phyloP scores from a whole-genome alignment of 2,888 invertebrate species.

The Hyalella azteca region DNA sequence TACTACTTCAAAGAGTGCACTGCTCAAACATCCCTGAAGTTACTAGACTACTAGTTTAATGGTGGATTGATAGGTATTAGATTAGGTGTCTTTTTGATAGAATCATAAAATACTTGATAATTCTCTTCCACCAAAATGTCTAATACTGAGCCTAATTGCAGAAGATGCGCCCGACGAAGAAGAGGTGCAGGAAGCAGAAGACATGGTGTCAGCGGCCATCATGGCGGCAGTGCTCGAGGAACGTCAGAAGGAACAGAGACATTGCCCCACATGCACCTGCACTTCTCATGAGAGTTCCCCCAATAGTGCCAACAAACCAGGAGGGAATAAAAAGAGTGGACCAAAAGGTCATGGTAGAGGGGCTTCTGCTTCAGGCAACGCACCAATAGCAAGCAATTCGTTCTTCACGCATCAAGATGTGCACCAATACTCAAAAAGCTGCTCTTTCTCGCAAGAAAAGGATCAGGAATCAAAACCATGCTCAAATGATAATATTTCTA shows the following conservation, averaged over 20 bases:
- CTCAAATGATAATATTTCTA: too few species aligned
- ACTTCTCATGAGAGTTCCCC: constrained; percentile 35
- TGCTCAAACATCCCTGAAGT: too few species aligned
- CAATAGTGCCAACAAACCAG: background rate
- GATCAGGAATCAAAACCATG: background rate
- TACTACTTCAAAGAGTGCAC: too few species aligned
- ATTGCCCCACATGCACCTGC: constrained; percentile 57
- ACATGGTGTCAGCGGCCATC: constrained; percentile 77
- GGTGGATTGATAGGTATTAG: too few species aligned
- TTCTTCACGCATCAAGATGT: background rate
- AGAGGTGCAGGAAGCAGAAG: constrained; percentile 51
- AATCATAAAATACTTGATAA: too few species aligned
- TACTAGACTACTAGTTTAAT: too few species aligned
- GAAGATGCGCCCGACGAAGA: constrained; percentile 43
- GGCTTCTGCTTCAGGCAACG: background rate
- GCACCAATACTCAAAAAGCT: background rate
- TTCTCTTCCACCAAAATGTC: too few species aligned
- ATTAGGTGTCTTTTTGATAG: too few species aligned
- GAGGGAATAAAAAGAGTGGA: background rate
- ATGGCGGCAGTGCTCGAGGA: constrained; percentile 92
- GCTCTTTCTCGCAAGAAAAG: background rate
- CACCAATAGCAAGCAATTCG: background rate
- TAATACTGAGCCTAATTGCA: too few species aligned
- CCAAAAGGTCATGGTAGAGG: background rate
- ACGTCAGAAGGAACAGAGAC: constrained; percentile 67